Conservation (phyloP, 2,888 invertebrate genomes). For the Matsumyia berberina region DNA sequence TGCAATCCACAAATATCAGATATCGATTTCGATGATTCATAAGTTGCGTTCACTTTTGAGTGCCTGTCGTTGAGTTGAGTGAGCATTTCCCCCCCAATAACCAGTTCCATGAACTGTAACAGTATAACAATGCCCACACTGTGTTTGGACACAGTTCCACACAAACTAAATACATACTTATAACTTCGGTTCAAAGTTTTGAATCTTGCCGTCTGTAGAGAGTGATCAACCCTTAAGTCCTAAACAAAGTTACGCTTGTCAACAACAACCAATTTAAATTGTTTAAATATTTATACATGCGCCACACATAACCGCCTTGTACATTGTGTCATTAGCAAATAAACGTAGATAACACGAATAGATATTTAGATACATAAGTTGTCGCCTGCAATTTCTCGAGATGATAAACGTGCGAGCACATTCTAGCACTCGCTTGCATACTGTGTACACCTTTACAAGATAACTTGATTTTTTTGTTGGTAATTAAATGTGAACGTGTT, state of each 20-base stretch:
- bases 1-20: constrained; percentile 12
- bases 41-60: constrained; percentile 14
- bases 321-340: constrained; percentile 42
- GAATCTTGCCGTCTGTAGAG: constrained; percentile 26
- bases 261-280: constrained; percentile 50
- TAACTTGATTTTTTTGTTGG: constrained; percentile 6
- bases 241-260: constrained; percentile 13
- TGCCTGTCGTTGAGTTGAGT: too few relatives aligned
- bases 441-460: constrained; percentile 2
- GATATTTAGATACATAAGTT: constrained; percentile 44
- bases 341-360: constrained; percentile 57
- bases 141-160: constrained; percentile 15
- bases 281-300: constrained; percentile 66
- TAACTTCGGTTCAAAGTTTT: constrained; percentile 13
- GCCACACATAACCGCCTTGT: constrained; percentile 30
- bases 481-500: constrained; percentile 19
- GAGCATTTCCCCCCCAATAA: too few relatives aligned
- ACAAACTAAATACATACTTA: too few relatives aligned
- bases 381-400: constrained; percentile 16
- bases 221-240: constrained; percentile 36
- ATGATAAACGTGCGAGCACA: neutral
- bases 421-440: neutral
- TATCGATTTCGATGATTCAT: constrained; percentile 33
- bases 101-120: constrained; percentile 8
- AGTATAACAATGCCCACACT: constrained; percentile 22